Base-by-base conservation (phyloP, 2,797 vertebrate species). In the Diceros bicornis region DNA sequence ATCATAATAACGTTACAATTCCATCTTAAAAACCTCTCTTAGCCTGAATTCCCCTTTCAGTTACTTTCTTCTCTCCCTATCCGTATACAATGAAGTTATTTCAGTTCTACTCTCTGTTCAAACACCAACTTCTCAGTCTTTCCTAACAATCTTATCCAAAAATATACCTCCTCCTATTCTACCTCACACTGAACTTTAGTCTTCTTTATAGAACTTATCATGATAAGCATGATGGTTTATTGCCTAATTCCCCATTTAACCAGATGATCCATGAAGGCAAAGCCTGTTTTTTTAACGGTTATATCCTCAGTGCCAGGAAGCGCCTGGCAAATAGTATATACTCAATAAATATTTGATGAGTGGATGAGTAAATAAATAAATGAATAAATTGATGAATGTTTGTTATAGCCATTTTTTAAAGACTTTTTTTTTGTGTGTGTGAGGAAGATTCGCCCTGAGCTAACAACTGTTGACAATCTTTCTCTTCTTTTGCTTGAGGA, bases 301-400 rank as follows among this genome's bases (percentile, higher is more conserved):
- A 50, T 37, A n/a, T 25, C 20, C 10, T 89, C 5, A 75, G 1
- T 34, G 32, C 12, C n/a, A 50, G 66, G 16, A 97, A 47, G n/a
- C 23, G 7, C 5, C 2, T n/a, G 37, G 32, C 4, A 74, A 11
- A 74, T 3, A 77, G 8, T 4, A 55, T 34, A 72, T 13, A 32
- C 25, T 52, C n/a, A 72, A 77, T 17, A 84, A 71, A 83, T 75
- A 91, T 72, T 69, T 96, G 62, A 86, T 87, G 27, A 12, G 18
- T 66, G 59, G 23, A 75, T 55, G 29, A 72, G 20, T 66, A 92
- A 74, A 81, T 3, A 81, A 93, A 92, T 52, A 84, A 75, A 32
- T 82, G 14, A 41, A 71, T 47, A 79, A 47, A 62, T 27, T 41
- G 62, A 86, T 55, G 4, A 86, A 75, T 95, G 10, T 32, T 69